Conservation (phyloP, 1,140 invertebrate genomes). For the Panagrolaimus sp. region DNA sequence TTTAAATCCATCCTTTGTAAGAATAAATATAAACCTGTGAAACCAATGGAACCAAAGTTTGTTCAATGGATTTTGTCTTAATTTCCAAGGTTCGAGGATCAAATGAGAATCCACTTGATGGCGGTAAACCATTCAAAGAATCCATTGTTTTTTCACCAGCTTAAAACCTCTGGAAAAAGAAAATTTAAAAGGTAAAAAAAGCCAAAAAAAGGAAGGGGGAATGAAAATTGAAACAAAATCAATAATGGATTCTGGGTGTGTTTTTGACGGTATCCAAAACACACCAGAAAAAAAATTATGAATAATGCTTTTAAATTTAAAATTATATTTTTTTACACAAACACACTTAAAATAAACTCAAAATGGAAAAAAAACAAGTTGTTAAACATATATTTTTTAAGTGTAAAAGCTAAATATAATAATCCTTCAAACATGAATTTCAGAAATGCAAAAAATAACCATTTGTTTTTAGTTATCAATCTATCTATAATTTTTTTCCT, state of each 20-base stretch:
- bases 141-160: neutral
- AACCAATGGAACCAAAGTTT: conserved; percentile 75
- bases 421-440: no score
- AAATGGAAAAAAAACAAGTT: no score
- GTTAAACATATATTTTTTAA: no score
- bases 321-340: no score
- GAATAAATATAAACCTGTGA: conserved; percentile 66
- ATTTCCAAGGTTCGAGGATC: conserved; percentile 68
- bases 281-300: no score
- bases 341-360: no score
- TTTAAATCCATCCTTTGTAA: neutral
- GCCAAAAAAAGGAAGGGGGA: neutral
- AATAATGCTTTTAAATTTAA: no score
- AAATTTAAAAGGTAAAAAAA: neutral
- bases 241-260: neutral
- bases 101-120: conserved; percentile 31
- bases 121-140: neutral
- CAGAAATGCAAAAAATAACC: no score
- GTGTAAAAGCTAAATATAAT: no score
- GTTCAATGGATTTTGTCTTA: conserved; percentile 78
- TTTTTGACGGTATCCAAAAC: no score
- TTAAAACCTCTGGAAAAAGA: neutral
- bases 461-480: no score
- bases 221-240: neutral
- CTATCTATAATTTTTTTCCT: neutral